Evolutionary conservation across 2,888 invertebrate species (phyloP).

Genomic region (Tortricodes alternella): DNA sequence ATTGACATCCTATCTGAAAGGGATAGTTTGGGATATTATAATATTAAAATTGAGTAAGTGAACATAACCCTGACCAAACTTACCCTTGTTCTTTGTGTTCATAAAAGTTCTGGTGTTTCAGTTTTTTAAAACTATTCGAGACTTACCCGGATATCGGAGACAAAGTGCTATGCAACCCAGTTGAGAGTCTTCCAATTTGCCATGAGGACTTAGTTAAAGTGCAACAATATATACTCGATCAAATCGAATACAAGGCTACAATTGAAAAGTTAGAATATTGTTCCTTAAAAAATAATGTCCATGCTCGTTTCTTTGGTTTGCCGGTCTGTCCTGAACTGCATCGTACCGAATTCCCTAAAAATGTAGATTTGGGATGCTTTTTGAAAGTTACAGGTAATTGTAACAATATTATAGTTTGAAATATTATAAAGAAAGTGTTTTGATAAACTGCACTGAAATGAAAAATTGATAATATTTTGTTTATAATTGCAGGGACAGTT

Average conservation of each 20-base stretch:
- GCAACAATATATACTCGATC: constrained; percentile 81
- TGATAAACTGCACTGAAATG: not conserved
- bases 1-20: constrained; percentile 82
- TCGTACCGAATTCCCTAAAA: constrained; percentile 85
- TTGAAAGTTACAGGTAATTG: constrained; percentile 87
- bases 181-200: constrained; percentile 84
- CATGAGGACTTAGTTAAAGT: constrained; percentile 84
- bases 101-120: constrained; percentile 52
- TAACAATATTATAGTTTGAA: too few relatives aligned
- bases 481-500: constrained; percentile 85
- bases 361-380: constrained; percentile 87
- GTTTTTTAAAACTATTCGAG: constrained; percentile 88
- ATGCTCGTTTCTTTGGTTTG: constrained; percentile 85
- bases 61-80: not conserved
- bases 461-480: not conserved
- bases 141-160: constrained; percentile 86
- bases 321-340: constrained; percentile 87
- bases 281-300: constrained; percentile 84
- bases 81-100: not conserved
- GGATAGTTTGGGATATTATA: constrained; percentile 84
- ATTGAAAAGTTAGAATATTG: constrained; percentile 54
- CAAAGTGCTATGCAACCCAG: constrained; percentile 85
- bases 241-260: constrained; percentile 57
- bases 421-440: too few relatives aligned
- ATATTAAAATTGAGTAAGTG: constrained; percentile 87